Evolutionary conservation across 2,888 invertebrate species (phyloP), one percentile per base, ranked within the genome.

Genomic region (Papilio elwesi): DNA sequence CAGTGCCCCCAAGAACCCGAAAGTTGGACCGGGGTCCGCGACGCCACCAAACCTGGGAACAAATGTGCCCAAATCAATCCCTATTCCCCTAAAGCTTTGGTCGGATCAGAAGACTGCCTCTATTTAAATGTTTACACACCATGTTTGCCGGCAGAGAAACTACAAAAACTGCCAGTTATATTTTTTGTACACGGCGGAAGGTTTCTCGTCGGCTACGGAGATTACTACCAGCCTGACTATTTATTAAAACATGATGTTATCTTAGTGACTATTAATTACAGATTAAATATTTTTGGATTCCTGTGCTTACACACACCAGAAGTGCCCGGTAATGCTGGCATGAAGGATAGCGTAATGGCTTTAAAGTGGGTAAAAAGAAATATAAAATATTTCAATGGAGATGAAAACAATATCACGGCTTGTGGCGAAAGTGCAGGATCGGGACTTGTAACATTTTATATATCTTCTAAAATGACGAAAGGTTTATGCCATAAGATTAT

Each of bases 111-210:
- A 85, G 96, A 96, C 82, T 96, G 96, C 78, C 90, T 96, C 0
- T 96, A 95, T 79, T 82, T 96, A 70, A 96, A 96, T 80, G 94
- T 96, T 1, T 96, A 96, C 84, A 95, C 95, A 0, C 96, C 96
- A 51, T 86, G 88, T 73, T 86, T 96, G 79, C 90, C 90, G 75
- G 6, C 49, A 0, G 83, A 89, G 47, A 87, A 89, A 73, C 73
- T 78, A 8, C 76, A 85, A 69, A 87, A 88, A 53, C 81, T 91
- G 12, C 95, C 95, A 0, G 94, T 95, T 0, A 80, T 95, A 81
- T 92, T 95, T 73, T 95, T 94, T 83, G 87, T 95, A 11, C 95
- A 95, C 52, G 95, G 95, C 0, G 95, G 95, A 0, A 91, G 94
- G 68, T 90, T 94, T 76, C 80, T 94, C 0, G 87, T 94, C 6